Conservation (phyloP, 2,888 invertebrate species). For the Sphaerophoria taeniata region DNA sequence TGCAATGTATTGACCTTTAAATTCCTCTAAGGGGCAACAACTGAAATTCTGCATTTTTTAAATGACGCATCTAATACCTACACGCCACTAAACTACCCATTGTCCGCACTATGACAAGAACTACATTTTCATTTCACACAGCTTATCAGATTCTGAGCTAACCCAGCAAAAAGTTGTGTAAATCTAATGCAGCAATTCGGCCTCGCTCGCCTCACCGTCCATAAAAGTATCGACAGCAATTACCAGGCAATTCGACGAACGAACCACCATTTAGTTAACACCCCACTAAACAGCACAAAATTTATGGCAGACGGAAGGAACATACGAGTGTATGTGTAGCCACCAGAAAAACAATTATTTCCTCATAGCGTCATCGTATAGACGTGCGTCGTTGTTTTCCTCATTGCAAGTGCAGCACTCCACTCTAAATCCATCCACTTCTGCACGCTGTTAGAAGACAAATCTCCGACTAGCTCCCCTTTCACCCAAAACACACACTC, state of each 20-base stretch:
- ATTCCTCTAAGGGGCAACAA: too few species aligned
- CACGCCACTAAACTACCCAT: too few species aligned
- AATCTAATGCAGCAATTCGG: constrained; percentile 25
- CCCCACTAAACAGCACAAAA: constrained; percentile 31
- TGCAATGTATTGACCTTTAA: too few species aligned
- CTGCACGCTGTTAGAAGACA: background rate
- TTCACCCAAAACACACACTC: background rate
- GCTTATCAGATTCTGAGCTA: constrained; percentile 47
- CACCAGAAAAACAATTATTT: constrained; percentile 58
- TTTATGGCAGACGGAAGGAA: constrained; percentile 26
- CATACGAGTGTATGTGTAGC: constrained; percentile 12
- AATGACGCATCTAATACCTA: too few species aligned
- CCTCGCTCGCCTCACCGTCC: constrained; percentile 20
- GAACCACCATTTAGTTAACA: constrained; percentile 52
- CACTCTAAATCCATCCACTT: background rate
- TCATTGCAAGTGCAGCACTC: constrained; percentile 21
- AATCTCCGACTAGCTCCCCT: background rate
- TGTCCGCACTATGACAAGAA: constrained; percentile 38
- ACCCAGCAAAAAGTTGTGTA: background rate
- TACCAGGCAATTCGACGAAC: constrained; percentile 43
- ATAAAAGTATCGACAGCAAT: constrained; percentile 20
- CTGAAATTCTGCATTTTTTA: too few species aligned
- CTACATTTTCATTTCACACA: constrained; percentile 47
- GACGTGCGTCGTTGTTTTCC: constrained; percentile 17
- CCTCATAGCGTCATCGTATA: constrained; percentile 41